phyloP scores from a whole-genome alignment of 2,888 invertebrate genomes.

The Dromius quadrimaculatus region DNA sequence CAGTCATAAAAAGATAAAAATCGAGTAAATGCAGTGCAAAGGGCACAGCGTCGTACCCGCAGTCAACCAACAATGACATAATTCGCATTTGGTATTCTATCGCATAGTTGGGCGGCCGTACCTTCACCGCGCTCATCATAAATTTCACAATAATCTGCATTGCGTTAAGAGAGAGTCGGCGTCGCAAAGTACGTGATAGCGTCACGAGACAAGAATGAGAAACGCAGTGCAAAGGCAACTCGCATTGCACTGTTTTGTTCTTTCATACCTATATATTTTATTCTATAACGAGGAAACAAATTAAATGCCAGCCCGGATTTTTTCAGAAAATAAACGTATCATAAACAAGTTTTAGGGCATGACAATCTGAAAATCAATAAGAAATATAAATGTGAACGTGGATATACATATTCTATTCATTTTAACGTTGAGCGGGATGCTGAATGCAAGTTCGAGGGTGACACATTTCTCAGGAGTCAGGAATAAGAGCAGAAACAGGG shows the following conservation, averaged over 20 bases:
- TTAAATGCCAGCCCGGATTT: no score
- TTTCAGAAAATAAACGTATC: background rate
- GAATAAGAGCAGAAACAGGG: background rate
- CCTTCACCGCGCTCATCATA: constrained; percentile 48
- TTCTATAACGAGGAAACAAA: no score
- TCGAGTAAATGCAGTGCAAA: constrained; percentile 33
- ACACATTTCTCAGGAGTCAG: constrained; percentile 36
- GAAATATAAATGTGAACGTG: constrained; percentile 16
- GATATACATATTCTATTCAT: background rate
- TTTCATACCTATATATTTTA: no score
- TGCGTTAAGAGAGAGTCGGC: constrained; percentile 50
- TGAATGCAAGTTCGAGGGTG: background rate
- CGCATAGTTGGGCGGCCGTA: constrained; percentile 35
- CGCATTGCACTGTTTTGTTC: no score
- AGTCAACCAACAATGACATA: constrained; percentile 52
- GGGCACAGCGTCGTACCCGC: constrained; percentile 17
- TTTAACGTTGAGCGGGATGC: background rate
- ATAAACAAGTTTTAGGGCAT: constrained; percentile 24
- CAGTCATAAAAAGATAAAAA: constrained; percentile 31
- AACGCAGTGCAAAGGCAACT: no score
- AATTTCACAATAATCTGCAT: constrained; percentile 53
- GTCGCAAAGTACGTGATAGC: constrained; percentile 23
- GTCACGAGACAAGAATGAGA: constrained; percentile 17
- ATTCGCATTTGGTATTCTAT: constrained; percentile 52
- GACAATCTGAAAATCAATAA: constrained; percentile 33